Conservation (phyloP, 2,797 vertebrate species). For the Neostethus bicornis region DNA sequence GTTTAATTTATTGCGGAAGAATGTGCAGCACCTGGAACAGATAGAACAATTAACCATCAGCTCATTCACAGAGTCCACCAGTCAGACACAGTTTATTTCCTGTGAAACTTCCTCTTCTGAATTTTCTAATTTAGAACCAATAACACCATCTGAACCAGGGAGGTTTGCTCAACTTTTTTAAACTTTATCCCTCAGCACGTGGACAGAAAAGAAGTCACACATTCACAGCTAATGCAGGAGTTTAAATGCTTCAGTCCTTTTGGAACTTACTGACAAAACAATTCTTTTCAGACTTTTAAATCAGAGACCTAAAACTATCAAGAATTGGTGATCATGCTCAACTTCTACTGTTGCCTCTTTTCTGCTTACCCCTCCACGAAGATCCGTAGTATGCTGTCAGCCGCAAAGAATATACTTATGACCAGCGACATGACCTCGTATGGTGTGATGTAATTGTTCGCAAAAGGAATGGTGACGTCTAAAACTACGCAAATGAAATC, state of each 20-base stretch:
- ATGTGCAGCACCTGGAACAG: slow-evolving; percentile 73
- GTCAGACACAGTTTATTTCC: slow-evolving; percentile 43
- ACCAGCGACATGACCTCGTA: slow-evolving; percentile 83
- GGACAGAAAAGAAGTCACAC: neutral
- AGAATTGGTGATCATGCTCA: neutral
- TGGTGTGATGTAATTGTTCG: slow-evolving; percentile 50
- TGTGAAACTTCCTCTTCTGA: slow-evolving; percentile 56
- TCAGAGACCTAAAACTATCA: neutral
- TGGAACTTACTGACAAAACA: neutral
- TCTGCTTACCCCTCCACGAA: slow-evolving; percentile 89
- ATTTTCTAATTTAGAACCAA: slow-evolving; percentile 59
- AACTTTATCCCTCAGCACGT: neutral
- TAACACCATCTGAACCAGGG: slow-evolving; percentile 18
- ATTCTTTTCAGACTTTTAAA: neutral
- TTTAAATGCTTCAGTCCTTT: neutral
- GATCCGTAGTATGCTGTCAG: slow-evolving; percentile 87
- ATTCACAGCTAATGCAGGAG: neutral
- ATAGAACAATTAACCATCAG: neutral
- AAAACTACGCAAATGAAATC: slow-evolving; percentile 86
- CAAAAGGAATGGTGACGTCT: slow-evolving; percentile 74
- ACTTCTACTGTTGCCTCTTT: neutral
- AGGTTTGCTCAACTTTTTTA: slow-evolving; percentile 21
- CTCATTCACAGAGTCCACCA: neutral
- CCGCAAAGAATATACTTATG: slow-evolving; percentile 91
- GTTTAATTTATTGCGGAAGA: slow-evolving; percentile 89